Evolutionary conservation across 1,140 invertebrate species (phyloP).

Genomic region (Parapsyche elsis): DNA sequence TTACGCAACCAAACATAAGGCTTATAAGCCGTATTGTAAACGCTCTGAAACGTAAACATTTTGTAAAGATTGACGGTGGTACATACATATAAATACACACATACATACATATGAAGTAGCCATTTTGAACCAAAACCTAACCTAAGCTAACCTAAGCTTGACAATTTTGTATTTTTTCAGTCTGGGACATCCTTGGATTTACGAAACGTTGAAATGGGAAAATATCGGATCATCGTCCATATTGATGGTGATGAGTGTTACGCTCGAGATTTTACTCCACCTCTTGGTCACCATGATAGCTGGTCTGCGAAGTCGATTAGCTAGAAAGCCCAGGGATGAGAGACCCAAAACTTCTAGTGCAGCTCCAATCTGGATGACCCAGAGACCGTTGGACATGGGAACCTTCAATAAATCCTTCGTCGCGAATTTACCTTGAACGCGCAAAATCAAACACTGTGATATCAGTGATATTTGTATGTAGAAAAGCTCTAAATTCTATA

Average conservation of each 20-base stretch:
- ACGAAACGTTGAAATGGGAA: slow-evolving; percentile 63
- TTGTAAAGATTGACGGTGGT: too few relatives aligned
- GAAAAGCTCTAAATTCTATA: slow-evolving; percentile 59
- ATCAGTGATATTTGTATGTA: slow-evolving; percentile 56
- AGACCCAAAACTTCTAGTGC: slow-evolving; percentile 32
- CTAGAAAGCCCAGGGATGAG: slow-evolving; percentile 34
- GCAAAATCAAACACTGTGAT: not conserved
- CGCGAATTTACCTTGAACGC: not conserved
- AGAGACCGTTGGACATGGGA: slow-evolving; percentile 21
- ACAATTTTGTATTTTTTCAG: slow-evolving; percentile 61
- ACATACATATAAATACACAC: too few relatives aligned
- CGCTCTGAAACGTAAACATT: too few relatives aligned
- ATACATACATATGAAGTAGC: not conserved
- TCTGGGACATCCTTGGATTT: slow-evolving; percentile 61
- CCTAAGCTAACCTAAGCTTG: too few relatives aligned
- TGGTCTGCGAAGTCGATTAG: slow-evolving; percentile 56
- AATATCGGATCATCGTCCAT: slow-evolving; percentile 56
- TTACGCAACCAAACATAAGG: too few relatives aligned
- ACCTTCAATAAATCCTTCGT: slow-evolving; percentile 50
- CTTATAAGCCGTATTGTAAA: too few relatives aligned
- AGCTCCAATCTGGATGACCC: not conserved
- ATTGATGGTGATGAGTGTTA: slow-evolving; percentile 58
- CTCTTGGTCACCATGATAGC: slow-evolving; percentile 58
- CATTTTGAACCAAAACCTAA: too few relatives aligned
- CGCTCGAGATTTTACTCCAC: slow-evolving; percentile 60